Conservation (phyloP, 35 echinoderm and acorn worm genomes). For the Strongylocentrotus purpuratus region DNA sequence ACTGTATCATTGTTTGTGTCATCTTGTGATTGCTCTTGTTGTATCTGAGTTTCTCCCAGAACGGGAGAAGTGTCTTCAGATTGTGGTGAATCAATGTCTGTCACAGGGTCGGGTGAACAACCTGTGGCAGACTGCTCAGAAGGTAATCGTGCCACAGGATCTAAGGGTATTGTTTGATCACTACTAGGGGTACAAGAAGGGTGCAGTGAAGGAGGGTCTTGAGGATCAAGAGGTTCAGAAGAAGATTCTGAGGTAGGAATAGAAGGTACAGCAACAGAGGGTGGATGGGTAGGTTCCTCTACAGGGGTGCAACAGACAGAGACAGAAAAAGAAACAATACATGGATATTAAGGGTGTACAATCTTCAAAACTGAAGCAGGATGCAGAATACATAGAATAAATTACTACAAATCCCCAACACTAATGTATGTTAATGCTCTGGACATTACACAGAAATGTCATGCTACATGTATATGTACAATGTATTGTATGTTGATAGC, state of each 20-base stretch:
- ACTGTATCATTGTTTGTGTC: no score
- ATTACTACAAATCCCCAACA: background rate
- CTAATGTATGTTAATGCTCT: background rate
- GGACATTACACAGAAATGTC: background rate
- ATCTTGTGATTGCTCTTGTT: no score
- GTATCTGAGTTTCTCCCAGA: no score
- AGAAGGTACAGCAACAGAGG: background rate
- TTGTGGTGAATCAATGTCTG: background rate
- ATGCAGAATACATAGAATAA: background rate
- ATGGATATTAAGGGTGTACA: background rate
- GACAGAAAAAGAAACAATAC: background rate
- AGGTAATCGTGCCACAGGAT: background rate
- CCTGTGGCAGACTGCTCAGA: background rate
- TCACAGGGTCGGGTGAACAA: background rate
- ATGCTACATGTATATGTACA: no score
- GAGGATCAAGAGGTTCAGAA: background rate
- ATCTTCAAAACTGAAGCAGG: background rate
- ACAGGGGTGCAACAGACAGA: background rate
- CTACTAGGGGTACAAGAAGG: background rate
- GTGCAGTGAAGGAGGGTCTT: background rate
- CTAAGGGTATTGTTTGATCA: constrained; percentile 3
- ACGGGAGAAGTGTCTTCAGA: background rate
- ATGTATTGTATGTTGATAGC: background rate
- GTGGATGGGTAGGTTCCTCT: background rate
- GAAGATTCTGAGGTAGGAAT: background rate